phyloP scores from a whole-genome alignment of 2,888 invertebrate species.

The Cataglyphis albicans region DNA sequence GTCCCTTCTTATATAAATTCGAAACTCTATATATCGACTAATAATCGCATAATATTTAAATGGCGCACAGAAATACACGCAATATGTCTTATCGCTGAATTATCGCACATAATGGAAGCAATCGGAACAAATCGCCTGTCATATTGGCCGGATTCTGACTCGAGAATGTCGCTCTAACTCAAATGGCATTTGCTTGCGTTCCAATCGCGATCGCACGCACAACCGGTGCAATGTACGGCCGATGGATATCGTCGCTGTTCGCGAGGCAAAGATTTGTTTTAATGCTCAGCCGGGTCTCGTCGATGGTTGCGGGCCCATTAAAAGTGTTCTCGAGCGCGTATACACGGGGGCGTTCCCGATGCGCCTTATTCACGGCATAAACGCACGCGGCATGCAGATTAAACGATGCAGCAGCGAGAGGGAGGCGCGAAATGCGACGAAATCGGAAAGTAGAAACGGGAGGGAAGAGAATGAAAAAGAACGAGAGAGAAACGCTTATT shows the following conservation, averaged over 20 bases:
- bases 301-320: constrained; percentile 68
- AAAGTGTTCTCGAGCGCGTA: constrained; percentile 51
- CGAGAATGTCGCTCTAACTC: constrained; percentile 28
- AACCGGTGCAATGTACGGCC: constrained; percentile 48
- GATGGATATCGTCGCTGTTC: constrained; percentile 63
- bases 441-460: constrained; percentile 8
- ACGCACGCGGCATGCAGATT: constrained; percentile 59
- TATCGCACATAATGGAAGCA: constrained; percentile 31
- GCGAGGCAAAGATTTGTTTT: constrained; percentile 66
- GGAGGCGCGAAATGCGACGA: constrained; percentile 46
- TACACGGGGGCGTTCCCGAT: constrained; percentile 55
- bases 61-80: background rate
- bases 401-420: constrained; percentile 54
- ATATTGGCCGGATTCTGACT: constrained; percentile 32
- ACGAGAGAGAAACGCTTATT: constrained; percentile 35
- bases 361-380: constrained; percentile 55
- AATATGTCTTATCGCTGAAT: constrained; percentile 13
- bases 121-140: constrained; percentile 50
- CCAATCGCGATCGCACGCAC: constrained; percentile 30
- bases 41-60: constrained; percentile 24
- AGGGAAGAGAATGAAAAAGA: constrained; percentile 12
- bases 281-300: constrained; percentile 60
- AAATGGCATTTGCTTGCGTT: constrained; percentile 33
- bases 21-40: background rate
- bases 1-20: background rate